phyloP scores from a whole-genome alignment of 2,113 vertebrate species.

The western clawed frog (Xenopus tropicalis) region UCB_Xtro_10.0 CM004445.2:58314001-58314500 shows the following conservation, averaged over 20 bases:
- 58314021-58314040: too few relatives aligned
- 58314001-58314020: too few relatives aligned
- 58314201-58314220: too few relatives aligned
- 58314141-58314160: neutral
- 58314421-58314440: neutral
- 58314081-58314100: too few relatives aligned
- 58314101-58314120: too few relatives aligned
- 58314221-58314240: neutral
- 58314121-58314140: too few relatives aligned
- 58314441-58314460: neutral
- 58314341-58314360: slow-evolving; percentile 25
- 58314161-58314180: neutral
- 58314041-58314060: too few relatives aligned
- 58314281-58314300: slow-evolving; percentile 24
- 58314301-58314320: slow-evolving; percentile 31
- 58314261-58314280: slow-evolving; percentile 25
- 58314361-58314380: slow-evolving; percentile 24
- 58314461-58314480: slow-evolving; percentile 11
- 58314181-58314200: neutral
- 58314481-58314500: slow-evolving; percentile 1
- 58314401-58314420: neutral
- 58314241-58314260: neutral
- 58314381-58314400: neutral
- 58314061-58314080: too few relatives aligned
- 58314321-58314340: slow-evolving; percentile 29